These are phyloP conservation scores for Xenopus petersii DNA, from an alignment of 2,797 vertebrate genomes.

Conservation along the genomic window DNA sequence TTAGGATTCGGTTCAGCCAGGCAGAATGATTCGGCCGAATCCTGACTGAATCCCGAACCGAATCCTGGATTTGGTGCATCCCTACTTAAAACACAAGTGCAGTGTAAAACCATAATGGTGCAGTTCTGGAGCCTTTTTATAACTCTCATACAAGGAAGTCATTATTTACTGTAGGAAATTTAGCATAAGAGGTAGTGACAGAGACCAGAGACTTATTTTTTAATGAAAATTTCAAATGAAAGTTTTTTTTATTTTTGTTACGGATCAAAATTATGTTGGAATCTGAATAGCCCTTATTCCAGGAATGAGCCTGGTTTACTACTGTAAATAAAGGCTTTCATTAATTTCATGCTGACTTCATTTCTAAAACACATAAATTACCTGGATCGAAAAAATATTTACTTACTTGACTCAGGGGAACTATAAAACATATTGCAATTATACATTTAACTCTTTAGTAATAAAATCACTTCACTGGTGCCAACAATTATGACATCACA, in stretches of 20 bases:
- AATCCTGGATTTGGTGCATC: too few relatives aligned
- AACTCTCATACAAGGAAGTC: too few relatives aligned
- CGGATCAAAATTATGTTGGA: background rate
- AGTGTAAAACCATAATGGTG: too few relatives aligned
- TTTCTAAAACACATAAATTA: constrained; percentile 35
- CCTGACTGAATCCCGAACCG: too few relatives aligned
- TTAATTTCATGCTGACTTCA: constrained; percentile 35
- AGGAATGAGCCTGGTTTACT: background rate
- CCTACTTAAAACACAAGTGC: too few relatives aligned
- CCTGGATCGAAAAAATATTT: background rate
- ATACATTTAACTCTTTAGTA: constrained; percentile 31
- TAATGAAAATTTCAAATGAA: too few relatives aligned
- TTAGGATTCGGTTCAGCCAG: too few relatives aligned
- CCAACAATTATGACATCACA: constrained; percentile 17
- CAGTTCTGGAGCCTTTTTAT: too few relatives aligned
- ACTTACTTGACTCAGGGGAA: constrained; percentile 10
- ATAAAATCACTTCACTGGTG: background rate
- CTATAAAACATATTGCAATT: constrained; percentile 31
- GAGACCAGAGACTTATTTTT: background rate
- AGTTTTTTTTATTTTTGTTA: too few relatives aligned
- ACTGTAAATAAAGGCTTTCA: constrained; percentile 37
- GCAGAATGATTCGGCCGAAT: too few relatives aligned
- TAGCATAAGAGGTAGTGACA: background rate
- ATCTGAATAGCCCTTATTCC: background rate
- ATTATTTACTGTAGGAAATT: too few relatives aligned